These are phyloP conservation scores for Heliconius cydno DNA, from an alignment of 2,888 invertebrate genomes.

Conservation along the genomic window DNA sequence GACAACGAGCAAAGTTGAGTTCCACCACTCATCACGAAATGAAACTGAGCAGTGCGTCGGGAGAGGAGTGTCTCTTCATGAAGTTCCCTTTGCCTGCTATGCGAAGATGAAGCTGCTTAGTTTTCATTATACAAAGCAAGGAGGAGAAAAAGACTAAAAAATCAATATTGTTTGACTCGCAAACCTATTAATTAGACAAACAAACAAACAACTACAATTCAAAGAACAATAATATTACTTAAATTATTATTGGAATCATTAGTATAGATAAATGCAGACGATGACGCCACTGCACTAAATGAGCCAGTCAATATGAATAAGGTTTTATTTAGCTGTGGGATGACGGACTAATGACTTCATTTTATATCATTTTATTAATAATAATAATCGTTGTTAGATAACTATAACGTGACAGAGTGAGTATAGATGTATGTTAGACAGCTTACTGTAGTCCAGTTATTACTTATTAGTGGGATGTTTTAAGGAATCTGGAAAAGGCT, in stretches of 20 bases:
- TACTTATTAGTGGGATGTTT: no score
- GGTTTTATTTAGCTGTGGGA: constrained; percentile 19
- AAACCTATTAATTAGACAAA: background rate
- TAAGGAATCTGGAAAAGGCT: no score
- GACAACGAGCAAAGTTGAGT: no score
- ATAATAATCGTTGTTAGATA: constrained; percentile 23
- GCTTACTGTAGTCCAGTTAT: no score
- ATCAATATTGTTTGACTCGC: background rate
- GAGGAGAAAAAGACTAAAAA: no score
- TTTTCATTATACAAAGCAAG: no score
- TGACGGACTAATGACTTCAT: constrained; percentile 22
- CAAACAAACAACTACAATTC: background rate
- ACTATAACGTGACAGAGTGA: background rate
- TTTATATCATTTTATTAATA: constrained; percentile 17
- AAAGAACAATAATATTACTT: background rate
- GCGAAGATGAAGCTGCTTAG: no score
- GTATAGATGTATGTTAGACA: background rate
- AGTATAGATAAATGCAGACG: constrained; percentile 1
- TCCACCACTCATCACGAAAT: no score
- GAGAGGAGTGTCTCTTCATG: no score
- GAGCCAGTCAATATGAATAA: constrained; percentile 26
- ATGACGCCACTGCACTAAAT: constrained; percentile 15
- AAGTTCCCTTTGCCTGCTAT: no score
- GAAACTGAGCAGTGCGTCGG: no score
- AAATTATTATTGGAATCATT: background rate